Conservation (phyloP, 2,888 invertebrate species). For the Caenorhabditis sp. region DNA sequence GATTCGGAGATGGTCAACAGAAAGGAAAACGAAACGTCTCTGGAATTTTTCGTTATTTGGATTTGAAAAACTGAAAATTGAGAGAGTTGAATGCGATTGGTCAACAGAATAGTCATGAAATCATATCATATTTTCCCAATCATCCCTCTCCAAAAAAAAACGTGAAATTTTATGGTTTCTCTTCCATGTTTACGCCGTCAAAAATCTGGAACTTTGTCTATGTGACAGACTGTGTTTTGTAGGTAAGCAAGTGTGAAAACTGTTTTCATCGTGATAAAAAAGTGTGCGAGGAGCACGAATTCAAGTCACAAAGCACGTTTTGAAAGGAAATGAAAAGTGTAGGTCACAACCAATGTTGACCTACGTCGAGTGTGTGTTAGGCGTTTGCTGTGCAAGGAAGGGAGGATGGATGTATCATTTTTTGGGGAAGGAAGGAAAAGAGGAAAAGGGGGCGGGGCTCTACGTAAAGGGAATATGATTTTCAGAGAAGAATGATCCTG, state of each 20-base stretch:
- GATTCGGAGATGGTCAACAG: conserved; percentile 12
- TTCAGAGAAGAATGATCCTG: too few relatives aligned
- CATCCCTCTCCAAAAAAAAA: background rate
- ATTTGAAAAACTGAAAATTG: background rate
- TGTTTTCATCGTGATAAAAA: conserved; percentile 3
- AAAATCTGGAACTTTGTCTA: background rate
- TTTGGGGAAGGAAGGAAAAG: background rate
- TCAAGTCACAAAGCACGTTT: conserved; percentile 51
- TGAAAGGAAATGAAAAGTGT: conserved; percentile 23
- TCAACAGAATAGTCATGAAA: background rate
- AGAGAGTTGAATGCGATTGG: too few relatives aligned
- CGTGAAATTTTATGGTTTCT: background rate
- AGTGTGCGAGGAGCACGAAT: conserved; percentile 24
- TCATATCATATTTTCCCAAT: background rate
- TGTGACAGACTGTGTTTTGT: background rate
- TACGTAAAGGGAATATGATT: conserved; percentile 18
- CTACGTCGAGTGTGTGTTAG: conserved; percentile 16
- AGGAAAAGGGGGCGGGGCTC: conserved; percentile 8
- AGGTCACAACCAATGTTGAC: conserved; percentile 48
- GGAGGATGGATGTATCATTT: background rate
- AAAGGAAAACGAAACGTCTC: background rate
- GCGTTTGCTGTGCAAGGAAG: background rate
- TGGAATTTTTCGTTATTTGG: background rate
- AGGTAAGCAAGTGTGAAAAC: background rate
- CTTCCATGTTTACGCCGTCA: too few relatives aligned